These are phyloP conservation scores for Acrossocheilus fasciatus DNA, from an alignment of 2,797 vertebrate genomes.

Conservation along the genomic window DNA sequence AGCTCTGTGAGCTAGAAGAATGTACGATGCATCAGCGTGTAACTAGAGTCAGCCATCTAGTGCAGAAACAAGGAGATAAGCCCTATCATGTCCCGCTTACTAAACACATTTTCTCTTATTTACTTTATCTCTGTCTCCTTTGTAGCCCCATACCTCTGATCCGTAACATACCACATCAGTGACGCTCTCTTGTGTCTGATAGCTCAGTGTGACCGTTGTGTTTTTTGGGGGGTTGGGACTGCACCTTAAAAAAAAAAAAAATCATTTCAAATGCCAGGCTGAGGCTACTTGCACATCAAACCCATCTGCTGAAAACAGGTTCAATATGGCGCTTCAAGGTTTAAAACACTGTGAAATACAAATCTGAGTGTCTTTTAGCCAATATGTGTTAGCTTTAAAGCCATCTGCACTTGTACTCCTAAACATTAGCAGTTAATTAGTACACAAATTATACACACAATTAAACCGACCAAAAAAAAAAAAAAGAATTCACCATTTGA, in stretches of 20 bases:
- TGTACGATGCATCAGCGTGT: conserved; percentile 37
- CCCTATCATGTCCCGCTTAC: conserved; percentile 51
- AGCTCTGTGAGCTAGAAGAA: conserved; percentile 24
- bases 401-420: neutral
- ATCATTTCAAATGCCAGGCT: neutral
- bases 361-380: neutral
- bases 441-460: neutral
- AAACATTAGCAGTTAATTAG: neutral
- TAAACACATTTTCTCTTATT: conserved; percentile 51
- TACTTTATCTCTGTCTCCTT: conserved; percentile 47
- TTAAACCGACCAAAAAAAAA: neutral
- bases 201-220: neutral
- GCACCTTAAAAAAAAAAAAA: neutral
- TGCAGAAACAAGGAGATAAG: conserved; percentile 54
- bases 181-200: neutral
- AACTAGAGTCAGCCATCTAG: conserved; percentile 37
- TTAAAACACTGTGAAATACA: neutral
- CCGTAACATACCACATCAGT: conserved; percentile 32
- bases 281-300: neutral
- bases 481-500: neutral
- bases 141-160: conserved; percentile 30
- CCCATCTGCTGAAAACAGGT: neutral
- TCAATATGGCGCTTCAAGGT: neutral
- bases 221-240: neutral
- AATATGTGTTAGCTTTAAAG: too few relatives aligned